Conservation (phyloP, 2,888 invertebrate genomes). For the Drosophila paracracens region DNA sequence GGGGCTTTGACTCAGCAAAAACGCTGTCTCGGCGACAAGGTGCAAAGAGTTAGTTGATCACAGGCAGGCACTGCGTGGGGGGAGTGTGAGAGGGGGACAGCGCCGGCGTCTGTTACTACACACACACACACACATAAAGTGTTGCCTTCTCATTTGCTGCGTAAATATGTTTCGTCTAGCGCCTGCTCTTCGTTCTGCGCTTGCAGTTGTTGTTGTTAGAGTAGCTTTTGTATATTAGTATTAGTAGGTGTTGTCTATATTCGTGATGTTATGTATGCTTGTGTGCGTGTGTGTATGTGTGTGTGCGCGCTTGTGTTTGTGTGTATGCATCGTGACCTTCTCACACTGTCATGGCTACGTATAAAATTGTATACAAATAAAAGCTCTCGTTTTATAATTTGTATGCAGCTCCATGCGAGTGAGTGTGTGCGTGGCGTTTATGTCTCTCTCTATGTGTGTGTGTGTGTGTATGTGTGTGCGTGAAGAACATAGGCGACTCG, state of each 20-base stretch:
- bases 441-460: constrained; percentile 7
- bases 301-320: constrained; percentile 36
- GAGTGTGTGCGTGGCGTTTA: constrained; percentile 32
- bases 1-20: constrained; percentile 16
- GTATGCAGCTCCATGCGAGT: constrained; percentile 71
- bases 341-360: constrained; percentile 84
- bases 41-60: constrained; percentile 53
- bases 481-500: constrained; percentile 74
- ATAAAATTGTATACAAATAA: constrained; percentile 75
- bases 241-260: constrained; percentile 25
- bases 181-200: constrained; percentile 39
- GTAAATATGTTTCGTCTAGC: constrained; percentile 60
- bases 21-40: constrained; percentile 28
- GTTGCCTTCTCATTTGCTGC: constrained; percentile 61
- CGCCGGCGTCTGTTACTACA: constrained; percentile 62
- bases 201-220: constrained; percentile 25
- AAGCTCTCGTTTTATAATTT: constrained; percentile 79
- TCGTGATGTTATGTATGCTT: constrained; percentile 34
- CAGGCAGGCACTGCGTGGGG: constrained; percentile 18
- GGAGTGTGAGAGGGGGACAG: constrained; percentile 17
- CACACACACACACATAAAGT: constrained; percentile 6
- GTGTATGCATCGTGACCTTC: constrained; percentile 83
- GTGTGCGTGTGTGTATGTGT: constrained; percentile 5
- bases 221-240: constrained; percentile 42
- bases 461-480: constrained; percentile 47